These are phyloP conservation scores for Colistium nudipinnis DNA, from an alignment of 2,113 vertebrate species.

Conservation along the genomic window DNA sequence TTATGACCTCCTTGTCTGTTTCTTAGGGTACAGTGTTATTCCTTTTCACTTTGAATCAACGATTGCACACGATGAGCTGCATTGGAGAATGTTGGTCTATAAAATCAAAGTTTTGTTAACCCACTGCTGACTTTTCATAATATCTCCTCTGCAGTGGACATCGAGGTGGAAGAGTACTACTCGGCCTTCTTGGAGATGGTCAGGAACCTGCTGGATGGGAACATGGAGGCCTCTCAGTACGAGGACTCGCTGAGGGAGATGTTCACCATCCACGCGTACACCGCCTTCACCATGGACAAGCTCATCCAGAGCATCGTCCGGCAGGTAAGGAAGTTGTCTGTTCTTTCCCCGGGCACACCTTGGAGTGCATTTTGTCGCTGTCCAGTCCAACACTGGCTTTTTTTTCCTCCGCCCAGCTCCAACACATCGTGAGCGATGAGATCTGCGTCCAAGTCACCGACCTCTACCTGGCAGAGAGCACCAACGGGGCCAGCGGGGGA, in stretches of 20 bases:
- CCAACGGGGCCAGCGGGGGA: constrained; percentile 87
- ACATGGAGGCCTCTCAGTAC: constrained; percentile 96
- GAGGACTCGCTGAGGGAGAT: constrained; percentile 97
- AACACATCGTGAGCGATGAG: constrained; percentile 98
- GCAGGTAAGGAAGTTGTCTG: constrained; percentile 83
- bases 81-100: too few species aligned
- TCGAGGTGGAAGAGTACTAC: constrained; percentile 98
- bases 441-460: constrained; percentile 97
- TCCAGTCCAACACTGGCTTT: not conserved
- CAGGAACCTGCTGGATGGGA: constrained; percentile 93
- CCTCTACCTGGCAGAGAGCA: constrained; percentile 91
- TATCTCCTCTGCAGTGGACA: constrained; percentile 84
- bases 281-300: constrained; percentile 99
- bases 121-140: not conserved
- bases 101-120: not conserved
- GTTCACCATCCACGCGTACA: constrained; percentile 99
- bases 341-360: not conserved
- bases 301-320: constrained; percentile 98
- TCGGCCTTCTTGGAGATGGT: constrained; percentile 99
- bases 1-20: not conserved
- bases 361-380: not conserved
- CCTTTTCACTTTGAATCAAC: too few species aligned
- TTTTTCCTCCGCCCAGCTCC: constrained; percentile 82
- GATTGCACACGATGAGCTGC: too few species aligned
- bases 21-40: too few species aligned